Evolutionary conservation across 2,113 vertebrate species (phyloP).

Genomic region (Datnioides undecimradiatus): DNA sequence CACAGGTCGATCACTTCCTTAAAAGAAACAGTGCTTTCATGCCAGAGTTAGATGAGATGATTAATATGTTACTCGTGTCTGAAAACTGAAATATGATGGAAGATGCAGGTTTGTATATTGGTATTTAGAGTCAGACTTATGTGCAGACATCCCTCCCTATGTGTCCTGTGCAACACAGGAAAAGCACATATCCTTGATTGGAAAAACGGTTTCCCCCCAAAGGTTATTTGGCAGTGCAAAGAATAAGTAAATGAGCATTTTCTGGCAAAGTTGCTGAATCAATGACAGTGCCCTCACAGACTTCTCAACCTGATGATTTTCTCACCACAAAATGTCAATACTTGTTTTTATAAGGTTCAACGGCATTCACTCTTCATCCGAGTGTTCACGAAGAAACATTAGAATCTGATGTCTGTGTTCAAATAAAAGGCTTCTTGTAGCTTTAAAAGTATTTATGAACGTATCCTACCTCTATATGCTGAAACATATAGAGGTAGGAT

Average conservation of each 20-base stretch:
- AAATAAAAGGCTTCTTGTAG: not conserved
- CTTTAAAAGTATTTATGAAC: constrained; percentile 4
- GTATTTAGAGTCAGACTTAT: too few species aligned
- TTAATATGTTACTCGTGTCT: not conserved
- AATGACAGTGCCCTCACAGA: not conserved
- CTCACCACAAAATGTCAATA: not conserved
- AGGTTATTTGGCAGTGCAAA: too few species aligned
- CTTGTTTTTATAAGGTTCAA: not conserved
- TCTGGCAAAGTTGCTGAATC: not conserved
- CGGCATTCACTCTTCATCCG: not conserved
- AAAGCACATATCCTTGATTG: too few species aligned
- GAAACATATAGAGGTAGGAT: too few species aligned
- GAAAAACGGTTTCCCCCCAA: too few species aligned
- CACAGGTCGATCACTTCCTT: too few species aligned
- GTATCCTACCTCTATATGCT: not conserved
- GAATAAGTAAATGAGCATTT: too few species aligned
- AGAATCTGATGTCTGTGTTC: not conserved
- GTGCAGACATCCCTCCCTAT: too few species aligned
- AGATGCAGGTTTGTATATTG: too few species aligned
- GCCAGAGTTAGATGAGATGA: not conserved
- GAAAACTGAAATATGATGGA: not conserved
- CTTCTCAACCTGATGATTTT: not conserved
- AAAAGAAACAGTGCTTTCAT: too few species aligned
- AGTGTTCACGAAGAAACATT: not conserved
- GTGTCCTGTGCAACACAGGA: too few species aligned